A percentile compares a stretch with the other conserved stretches of the same genome.
Evolutionary conservation across 2,797 vertebrate genomes (phyloP).

Genomic region (Phaenicophaeus curvirostris): DNA sequence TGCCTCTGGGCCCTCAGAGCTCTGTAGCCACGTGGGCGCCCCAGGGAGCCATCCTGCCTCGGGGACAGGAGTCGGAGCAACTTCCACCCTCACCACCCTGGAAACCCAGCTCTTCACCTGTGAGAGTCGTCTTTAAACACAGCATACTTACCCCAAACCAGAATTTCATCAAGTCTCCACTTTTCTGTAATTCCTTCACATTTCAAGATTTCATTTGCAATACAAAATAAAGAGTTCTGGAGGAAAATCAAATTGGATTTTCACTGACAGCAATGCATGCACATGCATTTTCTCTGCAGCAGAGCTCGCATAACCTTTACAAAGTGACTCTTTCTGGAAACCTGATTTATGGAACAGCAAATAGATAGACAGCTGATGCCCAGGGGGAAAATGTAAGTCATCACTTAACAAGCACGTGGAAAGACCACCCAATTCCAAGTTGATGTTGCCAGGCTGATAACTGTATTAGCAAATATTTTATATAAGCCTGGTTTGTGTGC

Average conservation of each 20-base stretch:
- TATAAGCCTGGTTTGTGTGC: neutral
- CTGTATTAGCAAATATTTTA: neutral
- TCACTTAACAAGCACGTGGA: neutral
- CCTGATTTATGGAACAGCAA: neutral
- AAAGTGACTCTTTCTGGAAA: neutral
- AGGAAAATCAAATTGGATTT: neutral
- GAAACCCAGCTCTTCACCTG: neutral
- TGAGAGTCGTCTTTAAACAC: rapidly evolving
- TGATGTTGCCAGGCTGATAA: neutral
- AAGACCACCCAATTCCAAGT: neutral
- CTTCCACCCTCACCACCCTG: rapidly evolving
- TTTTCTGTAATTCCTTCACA: neutral
- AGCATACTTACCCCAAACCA: no score
- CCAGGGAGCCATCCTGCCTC: rapidly evolving
- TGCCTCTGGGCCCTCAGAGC: neutral
- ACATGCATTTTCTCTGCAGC: rapidly evolving
- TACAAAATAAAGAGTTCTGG: no score
- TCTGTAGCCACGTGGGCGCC: rapidly evolving
- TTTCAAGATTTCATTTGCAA: neutral
- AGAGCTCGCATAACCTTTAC: neutral
- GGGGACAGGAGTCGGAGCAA: rapidly evolving
- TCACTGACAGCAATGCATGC: rapidly evolving
- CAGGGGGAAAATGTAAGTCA: neutral
- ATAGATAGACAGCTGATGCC: neutral
- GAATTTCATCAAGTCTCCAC: rapidly evolving